Percentiles rank a stretch among this genome's conserved stretches.
These are phyloP conservation scores for Petrophora chlorosata DNA, from an alignment of 2,888 invertebrate genomes.

Conservation along the genomic window DNA sequence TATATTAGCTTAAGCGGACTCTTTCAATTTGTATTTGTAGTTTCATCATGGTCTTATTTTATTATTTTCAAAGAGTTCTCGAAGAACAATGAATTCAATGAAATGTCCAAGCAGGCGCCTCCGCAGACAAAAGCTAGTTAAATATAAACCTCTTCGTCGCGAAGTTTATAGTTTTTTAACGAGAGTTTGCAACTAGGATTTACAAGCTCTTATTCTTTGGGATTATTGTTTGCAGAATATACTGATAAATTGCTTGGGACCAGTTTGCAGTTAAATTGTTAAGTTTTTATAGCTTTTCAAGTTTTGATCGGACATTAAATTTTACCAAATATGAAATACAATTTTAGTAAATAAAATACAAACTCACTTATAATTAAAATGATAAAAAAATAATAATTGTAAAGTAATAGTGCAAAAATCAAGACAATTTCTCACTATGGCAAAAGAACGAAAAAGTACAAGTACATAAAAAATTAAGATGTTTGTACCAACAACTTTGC, in stretches of 20 bases:
- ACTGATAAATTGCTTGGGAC: conserved; percentile 24
- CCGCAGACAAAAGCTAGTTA: conserved; percentile 11
- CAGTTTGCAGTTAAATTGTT: background rate
- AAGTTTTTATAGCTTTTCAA: background rate
- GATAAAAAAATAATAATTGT: too few species aligned
- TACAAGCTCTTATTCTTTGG: conserved; percentile 18
- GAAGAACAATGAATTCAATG: conserved; percentile 5
- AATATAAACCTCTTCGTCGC: conserved; percentile 10
- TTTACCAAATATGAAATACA: too few species aligned
- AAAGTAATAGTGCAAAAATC: too few species aligned
- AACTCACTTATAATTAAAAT: too few species aligned
- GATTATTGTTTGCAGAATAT: conserved; percentile 26
- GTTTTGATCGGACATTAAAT: background rate
- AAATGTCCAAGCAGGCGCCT: conserved; percentile 7
- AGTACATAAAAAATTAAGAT: too few species aligned
- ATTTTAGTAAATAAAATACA: too few species aligned
- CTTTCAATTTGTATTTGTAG: too few species aligned
- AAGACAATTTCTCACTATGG: too few species aligned
- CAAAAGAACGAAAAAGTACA: too few species aligned
- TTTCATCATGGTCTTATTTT: background rate
- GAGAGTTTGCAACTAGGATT: conserved; percentile 29
- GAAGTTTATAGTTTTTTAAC: conserved; percentile 33
- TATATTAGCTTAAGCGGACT: too few species aligned
- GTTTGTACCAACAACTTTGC: too few species aligned
- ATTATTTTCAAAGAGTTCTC: background rate